Percentiles rank a stretch among this genome's conserved stretches.
Conservation (phyloP, 2,113 vertebrate species). For the Sinocyclocheilus anshuiensis region DNA sequence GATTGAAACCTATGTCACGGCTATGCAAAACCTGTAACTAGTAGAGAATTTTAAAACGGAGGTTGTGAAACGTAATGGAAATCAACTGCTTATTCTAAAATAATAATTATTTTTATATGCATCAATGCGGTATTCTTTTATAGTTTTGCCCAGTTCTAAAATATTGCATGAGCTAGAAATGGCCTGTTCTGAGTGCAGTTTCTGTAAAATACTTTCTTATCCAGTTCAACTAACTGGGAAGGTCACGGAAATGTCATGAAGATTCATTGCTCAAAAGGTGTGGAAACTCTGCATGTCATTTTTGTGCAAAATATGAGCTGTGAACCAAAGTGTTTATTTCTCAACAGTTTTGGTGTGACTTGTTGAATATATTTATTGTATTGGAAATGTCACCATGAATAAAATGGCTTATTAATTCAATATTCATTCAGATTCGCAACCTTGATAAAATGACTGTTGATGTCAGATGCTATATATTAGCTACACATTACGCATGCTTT, state of each 20-base stretch:
- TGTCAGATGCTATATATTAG: neutral
- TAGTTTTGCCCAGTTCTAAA: neutral
- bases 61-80: neutral
- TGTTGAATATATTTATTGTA: neutral
- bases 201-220: neutral
- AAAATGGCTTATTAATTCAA: neutral
- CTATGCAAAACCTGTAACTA: neutral
- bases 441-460: neutral
- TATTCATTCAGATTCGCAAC: neutral
- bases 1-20: constrained; percentile 77
- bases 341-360: neutral
- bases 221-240: neutral
- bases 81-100: neutral
- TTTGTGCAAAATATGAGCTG: neutral
- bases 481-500: neutral
- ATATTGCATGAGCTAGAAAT: neutral
- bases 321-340: neutral
- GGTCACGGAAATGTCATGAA: neutral
- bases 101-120: neutral
- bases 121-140: neutral
- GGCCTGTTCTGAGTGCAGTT: neutral
- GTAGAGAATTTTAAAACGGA: neutral
- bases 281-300: neutral
- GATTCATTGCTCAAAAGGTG: neutral
- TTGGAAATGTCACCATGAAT: neutral